These are phyloP conservation scores for Rhinatrema bivittatum DNA, from an alignment of 2,797 vertebrate species.

Conservation along the genomic window DNA sequence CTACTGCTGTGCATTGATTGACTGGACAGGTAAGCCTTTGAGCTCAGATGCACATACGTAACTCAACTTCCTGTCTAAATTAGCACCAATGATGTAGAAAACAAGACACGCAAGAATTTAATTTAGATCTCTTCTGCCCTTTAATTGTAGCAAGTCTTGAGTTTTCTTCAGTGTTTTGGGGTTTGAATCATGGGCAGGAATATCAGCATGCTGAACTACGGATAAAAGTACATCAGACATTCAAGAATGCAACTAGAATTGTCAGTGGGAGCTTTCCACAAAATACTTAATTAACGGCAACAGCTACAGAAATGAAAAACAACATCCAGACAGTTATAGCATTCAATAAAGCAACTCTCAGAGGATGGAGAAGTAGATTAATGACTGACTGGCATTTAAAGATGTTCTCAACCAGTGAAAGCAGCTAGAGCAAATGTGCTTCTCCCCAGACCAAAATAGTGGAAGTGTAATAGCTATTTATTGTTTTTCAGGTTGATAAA, in stretches of 20 bases:
- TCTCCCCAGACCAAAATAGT: slow-evolving; percentile 33
- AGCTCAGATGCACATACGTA: slow-evolving; percentile 1
- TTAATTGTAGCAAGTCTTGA: slow-evolving; percentile 71
- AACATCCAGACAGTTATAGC: slow-evolving; percentile 65
- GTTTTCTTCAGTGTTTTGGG: slow-evolving; percentile 84
- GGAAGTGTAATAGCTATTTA: slow-evolving; percentile 46
- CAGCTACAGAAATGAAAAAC: slow-evolving; percentile 66
- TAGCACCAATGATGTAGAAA: slow-evolving; percentile 9
- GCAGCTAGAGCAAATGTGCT: slow-evolving; percentile 42
- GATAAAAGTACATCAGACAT: slow-evolving; percentile 57
- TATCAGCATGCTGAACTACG: slow-evolving; percentile 55
- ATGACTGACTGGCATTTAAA: slow-evolving; percentile 64
- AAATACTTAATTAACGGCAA: slow-evolving; percentile 74
- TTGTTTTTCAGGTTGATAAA: slow-evolving; percentile 49
- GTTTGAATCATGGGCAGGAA: slow-evolving; percentile 66
- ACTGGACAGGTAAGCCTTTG: neutral
- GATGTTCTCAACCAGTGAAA: slow-evolving; percentile 57
- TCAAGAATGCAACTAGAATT: slow-evolving; percentile 56
- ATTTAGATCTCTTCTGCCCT: slow-evolving; percentile 35
- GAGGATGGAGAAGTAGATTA: slow-evolving; percentile 53
- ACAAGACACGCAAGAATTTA: slow-evolving; percentile 28
- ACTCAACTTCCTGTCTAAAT: neutral
- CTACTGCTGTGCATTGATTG: fast-evolving
- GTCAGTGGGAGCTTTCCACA: slow-evolving; percentile 47
- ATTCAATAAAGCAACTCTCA: slow-evolving; percentile 58